These are phyloP conservation scores for Callorhinus ursinus DNA, from an alignment of 2,113 vertebrate genomes.

Conservation along the genomic window DNA sequence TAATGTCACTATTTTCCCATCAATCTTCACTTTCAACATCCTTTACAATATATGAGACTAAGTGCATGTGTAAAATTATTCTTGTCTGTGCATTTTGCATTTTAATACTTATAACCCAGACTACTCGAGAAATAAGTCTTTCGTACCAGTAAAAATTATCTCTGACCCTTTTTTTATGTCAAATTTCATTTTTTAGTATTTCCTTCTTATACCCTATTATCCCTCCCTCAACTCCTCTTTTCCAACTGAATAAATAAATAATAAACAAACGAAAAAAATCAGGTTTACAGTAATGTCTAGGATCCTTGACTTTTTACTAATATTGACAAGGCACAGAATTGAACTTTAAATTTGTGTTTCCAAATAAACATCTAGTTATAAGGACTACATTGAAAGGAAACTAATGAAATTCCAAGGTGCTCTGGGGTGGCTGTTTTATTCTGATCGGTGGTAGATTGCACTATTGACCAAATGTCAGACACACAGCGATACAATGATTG, in stretches of 20 bases:
- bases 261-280: constrained; percentile 3
- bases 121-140: neutral
- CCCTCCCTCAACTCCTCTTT: neutral
- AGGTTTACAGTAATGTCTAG: constrained; percentile 58
- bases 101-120: neutral
- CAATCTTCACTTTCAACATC: neutral
- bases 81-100: neutral
- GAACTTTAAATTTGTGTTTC: constrained; percentile 87
- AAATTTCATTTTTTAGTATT: constrained; percentile 42
- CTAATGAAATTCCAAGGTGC: constrained; percentile 95
- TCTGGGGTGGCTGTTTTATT: constrained; percentile 91
- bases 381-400: constrained; percentile 88
- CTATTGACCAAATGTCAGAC: constrained; percentile 97
- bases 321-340: constrained; percentile 79
- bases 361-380: constrained; percentile 89
- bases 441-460: constrained; percentile 95
- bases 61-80: neutral
- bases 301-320: constrained; percentile 75
- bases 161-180: neutral
- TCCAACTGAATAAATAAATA: constrained; percentile 52
- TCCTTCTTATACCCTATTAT: neutral
- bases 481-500: constrained; percentile 90
- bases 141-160: neutral
- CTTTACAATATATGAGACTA: neutral
- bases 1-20: neutral